Conservation (phyloP, 2,113 vertebrate genomes). For the Mustela lutreola region DNA sequence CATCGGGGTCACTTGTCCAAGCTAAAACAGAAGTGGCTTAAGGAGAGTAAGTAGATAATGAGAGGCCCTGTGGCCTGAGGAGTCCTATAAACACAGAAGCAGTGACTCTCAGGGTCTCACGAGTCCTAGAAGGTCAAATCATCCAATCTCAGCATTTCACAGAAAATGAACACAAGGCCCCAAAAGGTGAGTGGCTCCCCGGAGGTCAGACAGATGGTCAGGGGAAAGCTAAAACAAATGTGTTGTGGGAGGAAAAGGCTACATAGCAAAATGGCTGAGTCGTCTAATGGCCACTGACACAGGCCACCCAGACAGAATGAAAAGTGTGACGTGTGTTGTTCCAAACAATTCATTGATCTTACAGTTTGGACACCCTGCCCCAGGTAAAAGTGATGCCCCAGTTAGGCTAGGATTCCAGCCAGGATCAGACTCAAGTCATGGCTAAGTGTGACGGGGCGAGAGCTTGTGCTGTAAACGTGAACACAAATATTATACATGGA, state of each 20-base stretch:
- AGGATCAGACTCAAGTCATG: too few species aligned
- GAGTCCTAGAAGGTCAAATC: neutral
- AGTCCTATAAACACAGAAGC: neutral
- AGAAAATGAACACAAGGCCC: neutral
- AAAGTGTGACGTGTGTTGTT: neutral
- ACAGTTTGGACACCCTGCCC: neutral
- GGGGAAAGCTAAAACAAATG: neutral
- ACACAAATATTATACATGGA: neutral
- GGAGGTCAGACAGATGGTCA: neutral
- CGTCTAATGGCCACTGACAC: neutral
- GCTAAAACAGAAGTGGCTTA: neutral
- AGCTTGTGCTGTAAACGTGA: neutral
- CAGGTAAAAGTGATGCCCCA: neutral
- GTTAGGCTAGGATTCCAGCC: neutral
- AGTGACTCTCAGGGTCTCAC: neutral
- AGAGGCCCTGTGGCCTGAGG: neutral
- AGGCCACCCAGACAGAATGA: neutral
- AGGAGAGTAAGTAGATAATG: neutral
- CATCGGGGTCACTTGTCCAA: neutral
- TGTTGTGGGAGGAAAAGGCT: neutral
- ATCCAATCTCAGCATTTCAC: neutral
- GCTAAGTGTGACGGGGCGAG: neutral
- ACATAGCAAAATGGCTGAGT: neutral
- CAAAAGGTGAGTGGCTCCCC: neutral
- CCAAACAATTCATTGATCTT: neutral